Percentiles rank a stretch among this genome's conserved stretches.
These are phyloP conservation scores for Trachops cirrhosus DNA, from an alignment of 2,797 vertebrate genomes.

Conservation along the genomic window DNA sequence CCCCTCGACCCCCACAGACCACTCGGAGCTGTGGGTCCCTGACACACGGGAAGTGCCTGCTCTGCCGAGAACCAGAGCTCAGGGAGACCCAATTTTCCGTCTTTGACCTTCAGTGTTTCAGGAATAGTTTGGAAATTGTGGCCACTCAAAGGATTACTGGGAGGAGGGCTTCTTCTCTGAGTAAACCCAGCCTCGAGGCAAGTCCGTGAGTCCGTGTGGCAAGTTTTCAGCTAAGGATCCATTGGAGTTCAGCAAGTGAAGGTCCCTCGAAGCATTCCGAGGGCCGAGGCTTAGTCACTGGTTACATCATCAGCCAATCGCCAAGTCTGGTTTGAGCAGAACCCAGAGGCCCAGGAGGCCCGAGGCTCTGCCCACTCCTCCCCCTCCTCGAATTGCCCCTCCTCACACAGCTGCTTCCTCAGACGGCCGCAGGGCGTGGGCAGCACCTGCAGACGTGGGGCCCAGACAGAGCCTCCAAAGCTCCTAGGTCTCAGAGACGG, in stretches of 20 bases:
- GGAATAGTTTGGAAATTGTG: not conserved
- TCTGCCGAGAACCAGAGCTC: not conserved
- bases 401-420: not conserved
- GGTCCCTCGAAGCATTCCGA: not conserved
- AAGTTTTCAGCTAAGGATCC: not conserved
- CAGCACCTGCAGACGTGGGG: not conserved
- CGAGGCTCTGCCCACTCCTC: not conserved
- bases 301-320: not conserved
- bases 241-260: accelerated
- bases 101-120: not conserved
- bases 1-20: not conserved
- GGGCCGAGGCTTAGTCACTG: not conserved
- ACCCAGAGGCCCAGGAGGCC: accelerated
- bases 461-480: not conserved
- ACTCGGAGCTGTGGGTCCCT: not conserved
- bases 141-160: not conserved
- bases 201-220: accelerated
- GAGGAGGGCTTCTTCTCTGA: not conserved
- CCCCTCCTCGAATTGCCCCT: not conserved
- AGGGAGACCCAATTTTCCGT: accelerated
- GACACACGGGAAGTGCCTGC: accelerated
- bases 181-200: not conserved
- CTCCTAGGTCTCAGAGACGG: not conserved
- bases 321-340: not conserved
- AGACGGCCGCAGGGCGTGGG: not conserved